Evolutionary conservation across 1,140 invertebrate species (phyloP).

Genomic region (Ceratina calcarata): DNA sequence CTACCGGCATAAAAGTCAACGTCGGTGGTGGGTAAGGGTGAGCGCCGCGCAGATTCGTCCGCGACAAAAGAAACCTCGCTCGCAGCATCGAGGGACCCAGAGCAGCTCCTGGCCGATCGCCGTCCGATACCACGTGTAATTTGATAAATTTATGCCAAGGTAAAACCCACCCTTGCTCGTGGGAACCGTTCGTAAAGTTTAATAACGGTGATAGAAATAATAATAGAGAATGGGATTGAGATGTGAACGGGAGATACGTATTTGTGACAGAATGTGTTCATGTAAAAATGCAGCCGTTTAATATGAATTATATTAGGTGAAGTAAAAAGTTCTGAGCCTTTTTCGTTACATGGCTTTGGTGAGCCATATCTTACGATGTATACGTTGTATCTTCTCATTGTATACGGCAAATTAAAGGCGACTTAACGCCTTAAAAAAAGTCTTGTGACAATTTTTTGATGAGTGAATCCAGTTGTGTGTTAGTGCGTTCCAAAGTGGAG

Average conservation of each 20-base stretch:
- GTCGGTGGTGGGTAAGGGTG: constrained; percentile 27
- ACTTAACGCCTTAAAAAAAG: too few relatives aligned
- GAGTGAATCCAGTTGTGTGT: too few relatives aligned
- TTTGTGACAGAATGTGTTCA: not conserved
- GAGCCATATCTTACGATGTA: too few relatives aligned
- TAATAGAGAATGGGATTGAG: not conserved
- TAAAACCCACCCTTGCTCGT: not conserved
- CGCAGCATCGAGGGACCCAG: not conserved
- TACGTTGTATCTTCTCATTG: too few relatives aligned
- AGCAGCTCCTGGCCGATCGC: constrained; percentile 27
- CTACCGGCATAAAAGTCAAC: constrained; percentile 55
- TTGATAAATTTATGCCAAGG: constrained; percentile 27
- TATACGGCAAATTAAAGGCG: too few relatives aligned
- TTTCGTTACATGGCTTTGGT: too few relatives aligned
- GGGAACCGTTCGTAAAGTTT: not conserved
- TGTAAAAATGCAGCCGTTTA: too few relatives aligned
- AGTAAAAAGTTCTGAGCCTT: too few relatives aligned
- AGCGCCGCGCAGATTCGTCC: constrained; percentile 18
- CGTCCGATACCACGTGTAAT: constrained; percentile 33
- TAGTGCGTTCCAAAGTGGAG: too few relatives aligned
- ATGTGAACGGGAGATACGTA: not conserved
- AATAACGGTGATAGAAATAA: not conserved
- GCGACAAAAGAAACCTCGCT: not conserved
- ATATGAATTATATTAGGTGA: too few relatives aligned
- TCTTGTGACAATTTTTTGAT: too few relatives aligned